phyloP scores from a whole-genome alignment of 2,113 vertebrate species.

The Chloropsis cyanopogon region DNA sequence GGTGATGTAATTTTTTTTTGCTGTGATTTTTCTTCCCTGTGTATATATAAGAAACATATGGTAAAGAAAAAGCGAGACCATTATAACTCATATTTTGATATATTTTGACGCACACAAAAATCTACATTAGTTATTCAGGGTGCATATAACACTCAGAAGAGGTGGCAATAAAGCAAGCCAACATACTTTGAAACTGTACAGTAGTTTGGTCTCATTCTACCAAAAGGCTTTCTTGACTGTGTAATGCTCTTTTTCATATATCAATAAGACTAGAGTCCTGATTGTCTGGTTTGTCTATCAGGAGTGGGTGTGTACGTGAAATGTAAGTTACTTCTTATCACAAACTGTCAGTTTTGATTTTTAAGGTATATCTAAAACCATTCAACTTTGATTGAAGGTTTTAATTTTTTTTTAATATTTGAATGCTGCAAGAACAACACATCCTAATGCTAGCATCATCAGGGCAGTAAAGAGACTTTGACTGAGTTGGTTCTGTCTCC shows the following conservation, averaged over 20 bases:
- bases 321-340: background rate
- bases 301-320: background rate
- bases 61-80: background rate
- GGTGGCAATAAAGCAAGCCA: background rate
- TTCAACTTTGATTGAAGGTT: background rate
- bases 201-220: background rate
- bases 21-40: background rate
- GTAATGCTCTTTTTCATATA: background rate
- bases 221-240: background rate
- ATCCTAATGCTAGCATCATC: background rate
- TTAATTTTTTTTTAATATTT: background rate
- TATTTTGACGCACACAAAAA: background rate
- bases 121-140: background rate
- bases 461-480: background rate
- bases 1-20: background rate
- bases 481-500: background rate
- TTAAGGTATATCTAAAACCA: background rate
- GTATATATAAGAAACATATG: background rate
- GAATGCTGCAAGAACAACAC: background rate
- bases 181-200: background rate
- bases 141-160: background rate
- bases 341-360: background rate
- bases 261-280: background rate
- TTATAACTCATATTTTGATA: background rate
- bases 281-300: background rate